These are phyloP conservation scores for Amblyornis subalaris DNA, from an alignment of 2,113 vertebrate species.

Conservation along the genomic window DNA sequence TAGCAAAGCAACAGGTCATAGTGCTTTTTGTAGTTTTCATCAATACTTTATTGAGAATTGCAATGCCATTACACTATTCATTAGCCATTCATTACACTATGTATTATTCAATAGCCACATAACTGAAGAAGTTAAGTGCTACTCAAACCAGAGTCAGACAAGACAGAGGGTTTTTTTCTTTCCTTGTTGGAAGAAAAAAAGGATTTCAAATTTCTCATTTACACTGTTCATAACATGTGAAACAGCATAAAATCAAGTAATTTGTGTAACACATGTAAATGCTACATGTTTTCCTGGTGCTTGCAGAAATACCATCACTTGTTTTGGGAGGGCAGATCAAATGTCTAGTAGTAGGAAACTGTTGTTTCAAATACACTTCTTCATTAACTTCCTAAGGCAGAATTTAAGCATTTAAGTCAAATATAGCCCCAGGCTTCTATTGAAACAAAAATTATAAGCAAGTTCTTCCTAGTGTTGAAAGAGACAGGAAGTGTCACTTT, in stretches of 20 bases:
- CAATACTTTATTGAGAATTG: neutral
- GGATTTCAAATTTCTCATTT: neutral
- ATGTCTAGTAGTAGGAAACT: neutral
- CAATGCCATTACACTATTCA: neutral
- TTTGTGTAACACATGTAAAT: neutral
- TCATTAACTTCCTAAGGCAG: neutral
- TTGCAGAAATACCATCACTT: neutral
- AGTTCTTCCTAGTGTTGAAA: neutral
- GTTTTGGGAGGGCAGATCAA: neutral
- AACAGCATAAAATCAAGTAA: neutral
- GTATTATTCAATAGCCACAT: neutral
- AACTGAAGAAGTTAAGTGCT: neutral
- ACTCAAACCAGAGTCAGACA: neutral
- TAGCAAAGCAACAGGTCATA: neutral
- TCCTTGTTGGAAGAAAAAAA: neutral
- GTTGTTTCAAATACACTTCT: neutral
- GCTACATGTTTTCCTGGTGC: neutral
- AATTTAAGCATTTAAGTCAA: neutral
- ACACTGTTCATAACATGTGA: neutral
- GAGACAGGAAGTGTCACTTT: neutral
- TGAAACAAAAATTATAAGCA: neutral
- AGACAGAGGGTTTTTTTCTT: neutral
- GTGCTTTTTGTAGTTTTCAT: neutral
- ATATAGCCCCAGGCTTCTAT: neutral
- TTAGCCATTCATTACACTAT: neutral